phyloP scores from a whole-genome alignment of 2,888 invertebrate genomes.

The Nomada goodeniana region DNA sequence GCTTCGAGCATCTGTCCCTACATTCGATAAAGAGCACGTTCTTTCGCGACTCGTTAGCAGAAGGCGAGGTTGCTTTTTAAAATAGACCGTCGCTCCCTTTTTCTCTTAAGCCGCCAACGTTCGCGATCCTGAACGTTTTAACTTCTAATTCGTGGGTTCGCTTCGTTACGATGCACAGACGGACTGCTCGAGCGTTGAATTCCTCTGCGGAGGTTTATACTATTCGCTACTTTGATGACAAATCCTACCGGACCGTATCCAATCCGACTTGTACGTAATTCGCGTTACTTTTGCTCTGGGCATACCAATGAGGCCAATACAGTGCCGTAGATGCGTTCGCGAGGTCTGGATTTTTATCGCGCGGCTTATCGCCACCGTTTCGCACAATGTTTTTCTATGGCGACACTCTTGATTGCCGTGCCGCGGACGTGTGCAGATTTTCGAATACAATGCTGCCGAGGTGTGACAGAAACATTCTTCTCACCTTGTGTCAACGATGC shows the following conservation, averaged over 20 bases:
- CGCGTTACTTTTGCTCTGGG: not conserved
- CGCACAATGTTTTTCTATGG: not conserved
- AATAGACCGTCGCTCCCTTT: conserved; percentile 7
- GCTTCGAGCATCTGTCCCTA: not conserved
- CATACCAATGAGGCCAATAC: conserved; percentile 20
- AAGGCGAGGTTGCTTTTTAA: conserved; percentile 3
- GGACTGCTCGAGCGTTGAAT: too few relatives aligned
- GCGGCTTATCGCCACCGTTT: conserved; percentile 15
- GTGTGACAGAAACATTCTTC: conserved; percentile 33
- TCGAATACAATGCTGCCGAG: conserved; percentile 29
- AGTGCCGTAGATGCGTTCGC: conserved; percentile 7
- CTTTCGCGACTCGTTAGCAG: conserved; percentile 12
- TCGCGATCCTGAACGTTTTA: conserved; percentile 8
- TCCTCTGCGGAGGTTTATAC: too few relatives aligned
- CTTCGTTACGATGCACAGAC: not conserved
- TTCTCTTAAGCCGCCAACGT: too few relatives aligned
- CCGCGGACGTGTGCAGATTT: conserved; percentile 6
- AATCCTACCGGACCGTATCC: not conserved
- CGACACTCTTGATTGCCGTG: not conserved
- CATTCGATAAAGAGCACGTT: conserved; percentile 16
- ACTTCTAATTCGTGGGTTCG: conserved; percentile 6
- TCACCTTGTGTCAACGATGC: conserved; percentile 19
- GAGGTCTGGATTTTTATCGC: conserved; percentile 36
- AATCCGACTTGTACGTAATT: conserved; percentile 29
- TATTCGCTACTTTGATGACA: not conserved